Conservation (phyloP, 2,797 vertebrate genomes). For the Silurus lanzhouensis region DNA sequence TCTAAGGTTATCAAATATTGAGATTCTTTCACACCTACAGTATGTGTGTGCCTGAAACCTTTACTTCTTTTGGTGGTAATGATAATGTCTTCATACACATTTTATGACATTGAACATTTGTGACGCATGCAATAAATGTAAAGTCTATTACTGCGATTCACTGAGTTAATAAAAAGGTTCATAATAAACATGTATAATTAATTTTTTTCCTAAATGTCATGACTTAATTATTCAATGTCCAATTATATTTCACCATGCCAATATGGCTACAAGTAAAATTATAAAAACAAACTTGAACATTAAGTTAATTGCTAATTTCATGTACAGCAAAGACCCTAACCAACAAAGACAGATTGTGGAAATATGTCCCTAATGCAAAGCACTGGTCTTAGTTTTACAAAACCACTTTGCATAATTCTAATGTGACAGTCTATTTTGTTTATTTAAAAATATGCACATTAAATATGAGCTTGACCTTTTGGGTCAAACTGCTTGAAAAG, state of each 20-base stretch:
- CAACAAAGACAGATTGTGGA: not conserved
- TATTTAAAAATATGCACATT: conserved; percentile 42
- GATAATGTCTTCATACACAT: conserved; percentile 20
- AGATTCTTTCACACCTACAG: conserved; percentile 56
- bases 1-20: conserved; percentile 64
- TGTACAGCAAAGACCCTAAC: not conserved
- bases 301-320: not conserved
- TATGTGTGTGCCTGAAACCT: conserved; percentile 41
- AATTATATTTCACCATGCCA: not conserved
- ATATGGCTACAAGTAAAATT: not conserved
- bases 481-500: conserved; percentile 32
- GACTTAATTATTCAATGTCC: not conserved
- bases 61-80: conserved; percentile 53
- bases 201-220: conserved; percentile 4
- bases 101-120: conserved; percentile 7
- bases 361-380: conserved; percentile 45
- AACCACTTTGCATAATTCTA: conserved; percentile 53
- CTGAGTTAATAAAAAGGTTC: conserved; percentile 2
- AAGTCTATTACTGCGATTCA: conserved; percentile 2
- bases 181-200: not conserved
- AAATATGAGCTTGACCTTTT: conserved; percentile 18
- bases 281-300: not conserved
- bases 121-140: not conserved
- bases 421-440: conserved; percentile 46
- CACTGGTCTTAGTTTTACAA: conserved; percentile 39